A percentile compares a stretch with the other conserved stretches of the same genome.
Evolutionary conservation across 1,140 invertebrate species (phyloP).

Genomic region (Papilio helenus): DNA sequence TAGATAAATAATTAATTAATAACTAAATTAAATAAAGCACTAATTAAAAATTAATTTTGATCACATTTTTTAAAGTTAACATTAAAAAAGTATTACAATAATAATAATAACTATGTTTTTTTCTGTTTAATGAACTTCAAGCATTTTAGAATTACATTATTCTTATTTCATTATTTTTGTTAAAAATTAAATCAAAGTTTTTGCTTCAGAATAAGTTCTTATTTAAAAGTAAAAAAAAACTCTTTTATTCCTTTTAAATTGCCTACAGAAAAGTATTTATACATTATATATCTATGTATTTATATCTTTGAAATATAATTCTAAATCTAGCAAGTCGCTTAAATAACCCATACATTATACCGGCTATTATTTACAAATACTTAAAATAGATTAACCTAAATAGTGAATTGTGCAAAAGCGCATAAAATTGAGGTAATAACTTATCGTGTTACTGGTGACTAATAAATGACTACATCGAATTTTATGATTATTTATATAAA

Average conservation of each 20-base stretch:
- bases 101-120: neutral
- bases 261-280: conserved; percentile 12
- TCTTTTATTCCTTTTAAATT: neutral
- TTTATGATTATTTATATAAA: conserved; percentile 53
- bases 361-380: conserved; percentile 66
- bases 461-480: conserved; percentile 74
- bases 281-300: neutral
- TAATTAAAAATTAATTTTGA: neutral
- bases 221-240: neutral
- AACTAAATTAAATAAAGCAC: conserved; percentile 20
- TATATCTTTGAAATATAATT: conserved; percentile 8
- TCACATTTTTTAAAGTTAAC: conserved; percentile 30
- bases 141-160: too few species aligned
- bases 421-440: conserved; percentile 80
- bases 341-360: conserved; percentile 46
- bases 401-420: conserved; percentile 79
- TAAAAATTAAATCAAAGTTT: too few species aligned
- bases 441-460: conserved; percentile 79
- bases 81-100: conserved; percentile 14
- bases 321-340: conserved; percentile 36
- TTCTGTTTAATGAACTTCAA: too few species aligned
- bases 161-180: too few species aligned
- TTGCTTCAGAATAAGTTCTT: too few species aligned
- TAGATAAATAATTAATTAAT: conserved; percentile 6
- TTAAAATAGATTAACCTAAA: conserved; percentile 50